These are phyloP conservation scores for Ceratitis capitata DNA, from an alignment of 1,140 invertebrate species.

Conservation along the genomic window DNA sequence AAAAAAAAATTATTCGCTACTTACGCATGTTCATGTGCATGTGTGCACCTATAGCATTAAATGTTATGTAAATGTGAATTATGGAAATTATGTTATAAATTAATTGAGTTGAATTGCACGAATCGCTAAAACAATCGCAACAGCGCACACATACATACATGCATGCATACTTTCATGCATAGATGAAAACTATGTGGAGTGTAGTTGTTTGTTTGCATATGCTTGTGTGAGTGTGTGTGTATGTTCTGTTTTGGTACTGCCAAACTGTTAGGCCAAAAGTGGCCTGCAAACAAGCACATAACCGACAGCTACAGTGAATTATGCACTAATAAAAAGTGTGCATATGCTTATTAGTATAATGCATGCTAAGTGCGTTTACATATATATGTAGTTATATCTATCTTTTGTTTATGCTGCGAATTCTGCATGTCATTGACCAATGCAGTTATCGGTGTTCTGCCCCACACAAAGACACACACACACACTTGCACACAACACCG, in stretches of 20 bases:
- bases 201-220: neutral
- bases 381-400: neutral
- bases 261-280: neutral
- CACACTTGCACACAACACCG: too few relatives aligned
- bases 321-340: neutral
- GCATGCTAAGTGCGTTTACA: too few relatives aligned
- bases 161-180: too few relatives aligned
- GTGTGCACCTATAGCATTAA: neutral
- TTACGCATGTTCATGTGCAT: neutral
- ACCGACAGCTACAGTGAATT: neutral
- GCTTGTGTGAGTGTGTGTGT: neutral
- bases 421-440: neutral
- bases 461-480: neutral
- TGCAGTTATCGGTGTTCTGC: neutral
- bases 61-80: neutral
- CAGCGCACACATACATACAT: neutral
- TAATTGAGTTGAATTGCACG: slow-evolving; percentile 20
- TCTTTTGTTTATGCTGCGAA: neutral
- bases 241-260: too few relatives aligned
- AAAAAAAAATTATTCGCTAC: too few relatives aligned
- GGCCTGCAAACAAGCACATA: neutral
- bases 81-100: neutral
- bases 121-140: neutral
- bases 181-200: too few relatives aligned
- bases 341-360: neutral